These are phyloP conservation scores for Rachycentron canadum DNA, from an alignment of 2,797 vertebrate species.

Conservation along the genomic window DNA sequence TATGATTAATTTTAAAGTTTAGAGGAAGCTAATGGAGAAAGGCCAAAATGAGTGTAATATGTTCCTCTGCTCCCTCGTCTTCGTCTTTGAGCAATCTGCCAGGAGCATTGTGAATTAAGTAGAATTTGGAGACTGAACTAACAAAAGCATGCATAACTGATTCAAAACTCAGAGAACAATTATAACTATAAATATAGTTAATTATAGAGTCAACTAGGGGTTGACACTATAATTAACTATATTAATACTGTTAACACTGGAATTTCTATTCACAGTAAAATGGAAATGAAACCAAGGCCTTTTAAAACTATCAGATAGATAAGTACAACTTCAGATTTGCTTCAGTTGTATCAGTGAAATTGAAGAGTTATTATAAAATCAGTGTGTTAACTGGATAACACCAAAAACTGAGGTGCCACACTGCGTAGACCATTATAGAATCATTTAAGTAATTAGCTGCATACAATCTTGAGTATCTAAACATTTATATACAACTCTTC, in stretches of 20 bases:
- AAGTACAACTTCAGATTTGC: neutral
- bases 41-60: slow-evolving; percentile 43
- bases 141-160: neutral
- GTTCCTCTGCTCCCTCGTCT: slow-evolving; percentile 36
- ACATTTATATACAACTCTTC: neutral
- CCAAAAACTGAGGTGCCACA: neutral
- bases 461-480: neutral
- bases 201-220: too few relatives aligned
- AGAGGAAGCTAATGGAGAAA: slow-evolving; percentile 52
- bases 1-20: slow-evolving; percentile 64
- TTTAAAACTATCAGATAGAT: neutral
- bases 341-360: neutral
- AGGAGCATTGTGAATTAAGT: slow-evolving; percentile 38
- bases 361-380: too few relatives aligned
- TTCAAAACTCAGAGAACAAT: neutral
- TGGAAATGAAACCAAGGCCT: too few relatives aligned
- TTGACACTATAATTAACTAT: too few relatives aligned
- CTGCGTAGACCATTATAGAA: too few relatives aligned
- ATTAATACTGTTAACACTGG: too few relatives aligned
- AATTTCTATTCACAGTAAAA: neutral
- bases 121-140: slow-evolving; percentile 8
- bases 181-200: too few relatives aligned
- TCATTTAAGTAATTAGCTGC: neutral
- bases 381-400: neutral
- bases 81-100: slow-evolving; percentile 27